phyloP scores from a whole-genome alignment of 2,797 vertebrate genomes.

The Falco columbarius region DNA sequence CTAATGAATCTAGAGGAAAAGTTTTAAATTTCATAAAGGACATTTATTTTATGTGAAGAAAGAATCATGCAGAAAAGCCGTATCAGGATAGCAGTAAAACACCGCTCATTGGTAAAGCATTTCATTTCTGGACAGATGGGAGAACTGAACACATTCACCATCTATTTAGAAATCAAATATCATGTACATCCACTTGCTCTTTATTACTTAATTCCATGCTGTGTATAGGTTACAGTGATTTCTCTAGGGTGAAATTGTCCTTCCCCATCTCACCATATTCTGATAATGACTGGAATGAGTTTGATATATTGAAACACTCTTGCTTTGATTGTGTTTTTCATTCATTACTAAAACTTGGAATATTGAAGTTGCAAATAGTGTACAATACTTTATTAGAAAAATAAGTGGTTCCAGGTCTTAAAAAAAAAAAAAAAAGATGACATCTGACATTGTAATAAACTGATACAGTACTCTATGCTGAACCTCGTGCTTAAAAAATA shows the following conservation, averaged over 20 bases:
- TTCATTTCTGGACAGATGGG: conserved; percentile 46
- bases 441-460: background rate
- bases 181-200: conserved; percentile 11
- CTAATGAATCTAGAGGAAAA: background rate
- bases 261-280: conserved; percentile 33
- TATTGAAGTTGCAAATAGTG: conserved; percentile 9
- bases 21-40: conserved; percentile 5
- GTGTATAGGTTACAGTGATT: conserved; percentile 50
- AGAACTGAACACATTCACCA: background rate
- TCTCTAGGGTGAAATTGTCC: conserved; percentile 54
- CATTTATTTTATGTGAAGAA: conserved; percentile 26
- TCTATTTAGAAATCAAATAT: conserved; percentile 46
- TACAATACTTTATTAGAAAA: conserved; percentile 50
- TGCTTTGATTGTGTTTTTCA: conserved; percentile 21
- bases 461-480: background rate
- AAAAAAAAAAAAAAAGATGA: background rate
- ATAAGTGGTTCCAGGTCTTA: conserved; percentile 30
- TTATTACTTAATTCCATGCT: conserved; percentile 27
- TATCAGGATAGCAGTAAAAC: conserved; percentile 13
- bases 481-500: background rate
- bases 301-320: conserved; percentile 48
- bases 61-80: background rate
- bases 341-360: conserved; percentile 43
- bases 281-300: conserved; percentile 36
- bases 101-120: background rate